phyloP scores from a whole-genome alignment of 2,888 invertebrate species.

The Amblyjoppa proteus region DNA sequence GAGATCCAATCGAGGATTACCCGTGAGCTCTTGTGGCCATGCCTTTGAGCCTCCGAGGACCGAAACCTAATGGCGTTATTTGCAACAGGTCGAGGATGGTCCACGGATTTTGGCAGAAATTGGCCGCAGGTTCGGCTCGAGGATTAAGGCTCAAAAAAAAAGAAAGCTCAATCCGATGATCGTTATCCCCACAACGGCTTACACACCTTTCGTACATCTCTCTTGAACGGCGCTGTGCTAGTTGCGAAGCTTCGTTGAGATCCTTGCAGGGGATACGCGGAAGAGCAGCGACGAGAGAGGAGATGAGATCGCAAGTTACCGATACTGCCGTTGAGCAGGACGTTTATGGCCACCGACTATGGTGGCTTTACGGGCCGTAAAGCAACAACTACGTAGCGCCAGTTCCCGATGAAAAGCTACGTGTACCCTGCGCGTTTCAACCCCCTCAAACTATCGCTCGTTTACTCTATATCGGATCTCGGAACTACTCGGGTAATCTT shows the following conservation, averaged over 20 bases:
- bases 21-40: no score
- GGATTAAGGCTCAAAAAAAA: background rate
- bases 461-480: slow-evolving; percentile 6
- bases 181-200: background rate
- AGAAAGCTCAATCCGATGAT: background rate
- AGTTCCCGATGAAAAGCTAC: slow-evolving; percentile 30
- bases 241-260: slow-evolving; percentile 12
- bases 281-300: slow-evolving; percentile 20
- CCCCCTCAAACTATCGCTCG: background rate
- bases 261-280: background rate
- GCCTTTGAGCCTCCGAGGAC: no score
- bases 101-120: background rate
- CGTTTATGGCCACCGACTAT: slow-evolving; percentile 44
- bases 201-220: background rate
- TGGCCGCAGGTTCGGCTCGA: background rate
- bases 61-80: no score
- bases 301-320: slow-evolving; percentile 9
- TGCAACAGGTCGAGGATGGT: no score
- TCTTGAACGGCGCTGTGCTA: background rate
- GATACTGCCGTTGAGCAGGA: slow-evolving; percentile 30
- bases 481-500: background rate
- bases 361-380: slow-evolving; percentile 59
- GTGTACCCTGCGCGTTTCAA: slow-evolving; percentile 1
- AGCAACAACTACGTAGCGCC: slow-evolving; percentile 39
- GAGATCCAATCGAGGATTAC: no score